Percentiles rank a stretch among this genome's conserved stretches.
Evolutionary conservation across 2,113 vertebrate genomes (phyloP).

Genomic region (Columba janthina): DNA sequence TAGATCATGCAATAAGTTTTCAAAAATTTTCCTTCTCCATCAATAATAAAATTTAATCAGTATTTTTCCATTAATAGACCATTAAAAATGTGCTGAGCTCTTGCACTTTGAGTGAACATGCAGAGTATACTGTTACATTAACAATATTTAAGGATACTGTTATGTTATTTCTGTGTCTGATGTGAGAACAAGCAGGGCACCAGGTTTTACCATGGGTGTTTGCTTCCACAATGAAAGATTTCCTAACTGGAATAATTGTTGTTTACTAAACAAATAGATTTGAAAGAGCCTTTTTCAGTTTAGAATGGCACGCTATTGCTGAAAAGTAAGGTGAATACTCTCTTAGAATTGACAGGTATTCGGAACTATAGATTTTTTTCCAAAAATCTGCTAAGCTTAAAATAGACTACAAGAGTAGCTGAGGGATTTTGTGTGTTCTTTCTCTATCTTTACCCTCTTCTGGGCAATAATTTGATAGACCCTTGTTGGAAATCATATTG

Average conservation of each 20-base stretch:
- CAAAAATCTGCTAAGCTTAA: background rate
- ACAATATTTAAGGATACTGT: background rate
- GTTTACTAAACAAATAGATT: background rate
- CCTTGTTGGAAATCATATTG: background rate
- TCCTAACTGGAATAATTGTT: background rate
- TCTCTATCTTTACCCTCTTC: background rate
- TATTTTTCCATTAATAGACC: background rate
- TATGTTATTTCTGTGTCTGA: background rate
- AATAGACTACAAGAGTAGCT: background rate
- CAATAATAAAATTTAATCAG: background rate
- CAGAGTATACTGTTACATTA: background rate
- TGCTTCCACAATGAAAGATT: background rate
- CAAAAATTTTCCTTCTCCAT: background rate
- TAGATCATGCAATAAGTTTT: background rate
- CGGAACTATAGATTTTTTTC: background rate
- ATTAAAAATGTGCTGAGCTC: background rate
- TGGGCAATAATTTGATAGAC: background rate
- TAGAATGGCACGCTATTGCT: background rate
- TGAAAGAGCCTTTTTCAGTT: background rate
- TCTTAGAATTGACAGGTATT: background rate
- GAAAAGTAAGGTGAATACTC: background rate
- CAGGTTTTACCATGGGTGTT: fast-evolving
- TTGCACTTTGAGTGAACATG: background rate
- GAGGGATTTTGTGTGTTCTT: background rate
- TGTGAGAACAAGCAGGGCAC: background rate